These are phyloP conservation scores for Deilephila elpenor DNA, from an alignment of 2,888 invertebrate species.

Conservation along the genomic window DNA sequence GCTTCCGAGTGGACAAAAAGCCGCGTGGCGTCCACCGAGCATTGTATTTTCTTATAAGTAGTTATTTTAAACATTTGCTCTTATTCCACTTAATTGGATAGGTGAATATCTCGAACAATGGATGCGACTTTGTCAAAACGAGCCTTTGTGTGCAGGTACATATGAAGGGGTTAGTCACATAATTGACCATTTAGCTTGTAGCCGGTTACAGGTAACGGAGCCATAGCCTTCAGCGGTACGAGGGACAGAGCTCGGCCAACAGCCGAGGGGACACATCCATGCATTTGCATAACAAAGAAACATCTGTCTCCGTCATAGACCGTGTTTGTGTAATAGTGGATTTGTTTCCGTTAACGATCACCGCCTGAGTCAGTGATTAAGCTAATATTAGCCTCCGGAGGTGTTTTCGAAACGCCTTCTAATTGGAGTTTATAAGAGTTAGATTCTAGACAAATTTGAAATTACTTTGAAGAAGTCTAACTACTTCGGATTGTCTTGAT, in stretches of 20 bases:
- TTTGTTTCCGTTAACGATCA: slow-evolving; percentile 54
- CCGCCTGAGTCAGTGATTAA: slow-evolving; percentile 32
- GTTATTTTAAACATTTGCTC: slow-evolving; percentile 1
- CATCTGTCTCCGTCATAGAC: slow-evolving; percentile 54
- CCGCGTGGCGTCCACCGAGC: neutral
- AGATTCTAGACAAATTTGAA: neutral
- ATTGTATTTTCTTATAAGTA: slow-evolving; percentile 8
- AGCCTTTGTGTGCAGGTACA: slow-evolving; percentile 17
- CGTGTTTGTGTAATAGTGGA: slow-evolving; percentile 58
- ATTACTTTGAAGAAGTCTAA: too few species aligned
- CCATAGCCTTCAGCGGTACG: slow-evolving; percentile 71
- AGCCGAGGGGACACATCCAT: slow-evolving; percentile 56
- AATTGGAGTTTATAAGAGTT: neutral
- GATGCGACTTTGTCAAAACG: slow-evolving; percentile 32
- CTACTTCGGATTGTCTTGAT: too few species aligned
- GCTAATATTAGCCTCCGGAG: slow-evolving; percentile 21
- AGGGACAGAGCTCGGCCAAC: slow-evolving; percentile 52
- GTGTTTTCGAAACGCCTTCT: neutral
- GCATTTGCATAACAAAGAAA: slow-evolving; percentile 76
- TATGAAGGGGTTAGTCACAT: slow-evolving; percentile 48
- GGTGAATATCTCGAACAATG: slow-evolving; percentile 39
- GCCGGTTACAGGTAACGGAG: slow-evolving; percentile 68
- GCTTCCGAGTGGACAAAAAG: neutral
- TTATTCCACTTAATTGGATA: slow-evolving; percentile 15
- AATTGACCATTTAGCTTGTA: slow-evolving; percentile 76